Evolutionary conservation across 2,888 invertebrate genomes (phyloP).

Genomic region (Melipona beecheii): DNA sequence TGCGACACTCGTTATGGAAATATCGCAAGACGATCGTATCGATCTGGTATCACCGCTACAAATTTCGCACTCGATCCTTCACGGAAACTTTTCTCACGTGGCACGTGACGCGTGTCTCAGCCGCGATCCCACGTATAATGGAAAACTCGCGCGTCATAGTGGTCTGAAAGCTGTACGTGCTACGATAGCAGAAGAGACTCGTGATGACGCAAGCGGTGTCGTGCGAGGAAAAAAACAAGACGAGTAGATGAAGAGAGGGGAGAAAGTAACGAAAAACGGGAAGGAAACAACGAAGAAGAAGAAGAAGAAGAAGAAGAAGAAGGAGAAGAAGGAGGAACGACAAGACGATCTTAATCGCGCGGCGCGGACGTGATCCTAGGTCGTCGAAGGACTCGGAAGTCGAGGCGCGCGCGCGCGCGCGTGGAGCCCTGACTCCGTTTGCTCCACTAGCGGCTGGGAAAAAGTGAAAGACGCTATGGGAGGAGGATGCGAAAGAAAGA

Average conservation of each 20-base stretch:
- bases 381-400: constrained; percentile 69
- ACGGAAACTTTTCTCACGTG: not conserved
- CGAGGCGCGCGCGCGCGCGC: constrained; percentile 21
- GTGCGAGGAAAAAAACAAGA: constrained; percentile 2
- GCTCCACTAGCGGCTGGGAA: constrained; percentile 67
- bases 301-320: too few species aligned
- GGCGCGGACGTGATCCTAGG: constrained; percentile 60
- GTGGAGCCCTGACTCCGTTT: constrained; percentile 36
- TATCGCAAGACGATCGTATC: not conserved
- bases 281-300: not conserved
- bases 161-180: constrained; percentile 41
- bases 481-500: constrained; percentile 63
- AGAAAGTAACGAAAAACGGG: not conserved
- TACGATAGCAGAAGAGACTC: constrained; percentile 3
- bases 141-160: constrained; percentile 38
- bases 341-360: constrained; percentile 59
- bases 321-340: constrained; percentile 13
- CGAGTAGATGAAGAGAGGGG: not conserved
- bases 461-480: constrained; percentile 67
- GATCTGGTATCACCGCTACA: too few species aligned
- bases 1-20: not conserved
- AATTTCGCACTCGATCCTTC: not conserved
- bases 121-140: constrained; percentile 22
- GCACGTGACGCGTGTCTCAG: constrained; percentile 2
- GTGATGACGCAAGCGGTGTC: constrained; percentile 38